A percentile compares a stretch with the other conserved stretches of the same genome.
phyloP scores from a whole-genome alignment of 2,113 vertebrate genomes.

The Aegithalos caudatus region DNA sequence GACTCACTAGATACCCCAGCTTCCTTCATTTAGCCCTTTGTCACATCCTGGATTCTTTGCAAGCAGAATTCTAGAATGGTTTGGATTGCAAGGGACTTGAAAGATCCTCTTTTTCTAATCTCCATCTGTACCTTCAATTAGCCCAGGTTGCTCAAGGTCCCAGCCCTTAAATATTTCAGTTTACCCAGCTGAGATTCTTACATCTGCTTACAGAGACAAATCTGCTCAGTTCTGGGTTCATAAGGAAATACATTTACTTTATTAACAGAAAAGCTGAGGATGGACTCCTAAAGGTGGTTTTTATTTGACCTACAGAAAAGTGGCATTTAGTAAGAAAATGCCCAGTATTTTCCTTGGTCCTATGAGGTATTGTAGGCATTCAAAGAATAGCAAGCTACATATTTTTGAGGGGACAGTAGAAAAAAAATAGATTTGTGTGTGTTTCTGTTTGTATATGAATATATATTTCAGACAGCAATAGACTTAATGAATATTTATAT shows the following conservation, averaged over 20 bases:
- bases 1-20: neutral
- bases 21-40: neutral
- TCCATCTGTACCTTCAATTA: neutral
- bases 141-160: neutral
- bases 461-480: accelerated
- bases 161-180: neutral
- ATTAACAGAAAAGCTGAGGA: neutral
- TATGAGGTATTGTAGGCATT: neutral
- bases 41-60: neutral
- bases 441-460: accelerated
- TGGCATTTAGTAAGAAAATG: neutral
- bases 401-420: neutral
- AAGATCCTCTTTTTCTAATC: neutral
- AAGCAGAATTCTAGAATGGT: neutral
- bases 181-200: neutral
- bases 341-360: neutral
- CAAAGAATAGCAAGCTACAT: neutral
- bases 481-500: neutral
- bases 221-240: neutral
- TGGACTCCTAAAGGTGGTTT: neutral
- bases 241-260: neutral
- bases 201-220: neutral
- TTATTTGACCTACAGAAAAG: neutral
- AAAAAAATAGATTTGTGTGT: accelerated
- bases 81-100: neutral